These are phyloP conservation scores for Heterodera filipjevi DNA, from an alignment of 2,888 invertebrate genomes.

Conservation along the genomic window DNA sequence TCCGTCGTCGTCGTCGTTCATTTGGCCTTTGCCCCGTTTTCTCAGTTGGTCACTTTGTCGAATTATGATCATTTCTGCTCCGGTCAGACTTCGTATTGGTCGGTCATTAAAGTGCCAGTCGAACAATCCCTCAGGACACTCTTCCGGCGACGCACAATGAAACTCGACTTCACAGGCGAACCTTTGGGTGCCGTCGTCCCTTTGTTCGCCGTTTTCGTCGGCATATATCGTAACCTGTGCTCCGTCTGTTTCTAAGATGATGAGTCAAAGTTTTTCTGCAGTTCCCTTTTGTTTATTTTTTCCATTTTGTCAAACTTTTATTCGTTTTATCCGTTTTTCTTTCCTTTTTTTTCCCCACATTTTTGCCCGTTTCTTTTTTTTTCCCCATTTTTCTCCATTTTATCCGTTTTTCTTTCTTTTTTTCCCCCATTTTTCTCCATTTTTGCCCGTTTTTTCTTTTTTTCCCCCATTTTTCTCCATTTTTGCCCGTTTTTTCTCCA, in stretches of 20 bases:
- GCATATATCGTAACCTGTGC: background rate
- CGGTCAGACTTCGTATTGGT: slow-evolving; percentile 37
- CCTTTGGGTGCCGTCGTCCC: slow-evolving; percentile 17
- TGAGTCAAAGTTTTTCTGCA: background rate
- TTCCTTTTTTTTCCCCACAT: background rate
- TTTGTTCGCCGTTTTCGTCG: slow-evolving; percentile 34
- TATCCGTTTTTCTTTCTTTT: background rate
- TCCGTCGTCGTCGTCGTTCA: background rate
- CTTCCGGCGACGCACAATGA: slow-evolving; percentile 39
- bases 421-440: background rate
- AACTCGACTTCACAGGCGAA: slow-evolving; percentile 49
- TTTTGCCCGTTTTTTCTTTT: background rate
- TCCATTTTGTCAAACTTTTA: background rate
- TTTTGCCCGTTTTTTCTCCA: too few relatives aligned
- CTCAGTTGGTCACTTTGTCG: background rate
- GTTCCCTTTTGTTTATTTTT: background rate
- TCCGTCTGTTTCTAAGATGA: background rate
- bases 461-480: too few relatives aligned
- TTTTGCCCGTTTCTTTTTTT: too few relatives aligned
- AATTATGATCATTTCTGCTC: background rate
- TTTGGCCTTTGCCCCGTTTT: background rate
- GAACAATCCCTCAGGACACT: slow-evolving; percentile 58
- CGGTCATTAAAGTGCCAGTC: slow-evolving; percentile 57
- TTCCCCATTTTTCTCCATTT: background rate
- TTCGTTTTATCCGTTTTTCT: background rate